Base-by-base conservation (phyloP, 2,888 invertebrate genomes). In the Ctenicera cuprea region DNA sequence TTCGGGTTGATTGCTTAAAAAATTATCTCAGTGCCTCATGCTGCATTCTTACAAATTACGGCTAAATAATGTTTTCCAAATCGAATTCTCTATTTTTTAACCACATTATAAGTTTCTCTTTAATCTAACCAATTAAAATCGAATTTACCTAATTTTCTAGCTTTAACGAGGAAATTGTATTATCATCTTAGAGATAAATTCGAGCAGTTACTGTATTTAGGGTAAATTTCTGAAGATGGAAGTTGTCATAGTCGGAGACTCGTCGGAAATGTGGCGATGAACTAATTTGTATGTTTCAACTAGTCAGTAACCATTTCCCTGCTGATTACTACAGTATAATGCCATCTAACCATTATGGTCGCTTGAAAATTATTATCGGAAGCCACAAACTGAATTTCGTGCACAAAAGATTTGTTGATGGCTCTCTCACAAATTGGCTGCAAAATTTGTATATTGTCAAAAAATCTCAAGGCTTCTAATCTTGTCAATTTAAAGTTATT, bases 261-360 rank as follows among this genome's bases (percentile, higher is more conserved):
- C 38, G 33, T 38, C 59, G 59, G 59, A 59, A 59, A 38, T 38
- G 59, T 38, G 59, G 59, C 20, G 33, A 38, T 38, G 59, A 38
- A 38, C 38, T 59, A 59, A 59, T 59, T 59, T 59, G 59, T 59
- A 59, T 38, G 59, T 59, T 59, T 59, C 59, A 59, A 59, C 59
- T 59, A 59, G 38, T 59, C 59, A 22, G 38, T 38, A 59, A 59
- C 59, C 59, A 59, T 38, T 59, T 59, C 59, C 59, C 38, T 18
- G 18, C 12, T 59, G 30, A 59, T 59, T 33, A 33, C 38, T 59
- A n/a, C 30, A 59, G 37, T 16, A 14, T 38, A 59, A 38, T 38
- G 11, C 59, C 20, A 38, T 59, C 16, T 59, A 59, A 38, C 59
- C 38, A 18, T 18, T 38, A 18, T 59, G 59, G 59, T 37, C 59